A percentile compares a stretch with the other conserved stretches of the same genome.
Evolutionary conservation across 2,113 vertebrate species (phyloP).

Genomic region (Brachyhypopomus occidentalis): DNA sequence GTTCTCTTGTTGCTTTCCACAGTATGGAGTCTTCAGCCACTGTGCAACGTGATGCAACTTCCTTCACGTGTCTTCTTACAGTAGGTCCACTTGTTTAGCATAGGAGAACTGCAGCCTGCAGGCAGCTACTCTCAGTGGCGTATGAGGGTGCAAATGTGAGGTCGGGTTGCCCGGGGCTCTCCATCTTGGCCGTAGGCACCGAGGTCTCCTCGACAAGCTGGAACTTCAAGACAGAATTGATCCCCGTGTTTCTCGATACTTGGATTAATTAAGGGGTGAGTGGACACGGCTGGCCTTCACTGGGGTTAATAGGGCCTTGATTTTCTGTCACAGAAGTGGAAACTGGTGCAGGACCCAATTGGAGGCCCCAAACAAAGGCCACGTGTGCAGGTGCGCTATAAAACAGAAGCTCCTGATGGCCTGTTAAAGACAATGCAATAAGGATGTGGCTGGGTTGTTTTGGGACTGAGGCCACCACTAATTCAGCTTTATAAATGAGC

Average conservation of each 20-base stretch:
- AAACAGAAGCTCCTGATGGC: not conserved
- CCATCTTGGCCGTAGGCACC: conserved; percentile 5
- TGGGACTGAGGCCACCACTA: conserved; percentile 7
- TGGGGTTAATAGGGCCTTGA: conserved; percentile 71
- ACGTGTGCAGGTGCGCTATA: conserved; percentile 35
- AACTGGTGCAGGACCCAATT: conserved; percentile 56
- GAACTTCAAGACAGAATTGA: conserved; percentile 60
- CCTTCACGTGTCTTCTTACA: conserved; percentile 14
- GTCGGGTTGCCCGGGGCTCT: conserved; percentile 20
- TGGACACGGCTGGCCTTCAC: conserved; percentile 60
- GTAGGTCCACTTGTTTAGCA: conserved; percentile 8
- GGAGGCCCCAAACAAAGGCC: conserved; percentile 38
- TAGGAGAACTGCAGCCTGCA: not conserved
- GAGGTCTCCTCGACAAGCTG: conserved; percentile 14
- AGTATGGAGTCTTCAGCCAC: conserved; percentile 32
- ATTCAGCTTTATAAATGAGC: conserved; percentile 40
- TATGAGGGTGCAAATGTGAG: conserved; percentile 25
- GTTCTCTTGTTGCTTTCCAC: conserved; percentile 47
- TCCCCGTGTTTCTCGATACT: conserved; percentile 61
- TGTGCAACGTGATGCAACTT: not conserved
- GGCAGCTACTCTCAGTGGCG: not conserved
- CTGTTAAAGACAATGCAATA: conserved; percentile 28
- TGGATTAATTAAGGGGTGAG: conserved; percentile 67
- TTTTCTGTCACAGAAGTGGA: conserved; percentile 67
- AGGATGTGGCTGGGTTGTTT: conserved; percentile 10